A percentile compares a stretch with the other conserved stretches of the same genome.
phyloP scores from a whole-genome alignment of 2,113 vertebrate genomes.

The Thermophis baileyi region DNA sequence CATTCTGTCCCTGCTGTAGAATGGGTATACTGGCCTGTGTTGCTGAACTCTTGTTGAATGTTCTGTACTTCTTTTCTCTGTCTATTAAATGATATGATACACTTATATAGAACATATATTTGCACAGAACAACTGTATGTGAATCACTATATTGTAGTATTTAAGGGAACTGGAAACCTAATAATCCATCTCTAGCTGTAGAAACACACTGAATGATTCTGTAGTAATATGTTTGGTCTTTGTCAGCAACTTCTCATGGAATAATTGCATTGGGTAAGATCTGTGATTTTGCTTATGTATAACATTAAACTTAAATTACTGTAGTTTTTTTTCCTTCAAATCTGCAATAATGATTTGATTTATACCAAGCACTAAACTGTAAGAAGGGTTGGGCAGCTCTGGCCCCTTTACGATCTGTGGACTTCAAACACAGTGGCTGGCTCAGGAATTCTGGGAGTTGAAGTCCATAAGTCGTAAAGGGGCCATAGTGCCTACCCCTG shows the following conservation, averaged over 20 bases:
- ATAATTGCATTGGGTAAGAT: not conserved
- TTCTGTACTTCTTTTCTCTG: not conserved
- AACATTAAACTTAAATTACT: not conserved
- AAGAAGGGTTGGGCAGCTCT: not conserved
- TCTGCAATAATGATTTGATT: not conserved
- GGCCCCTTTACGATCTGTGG: not conserved
- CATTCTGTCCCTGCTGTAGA: not conserved
- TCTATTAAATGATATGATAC: not conserved
- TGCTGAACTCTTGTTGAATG: not conserved
- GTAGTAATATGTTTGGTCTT: not conserved
- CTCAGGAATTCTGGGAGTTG: not conserved
- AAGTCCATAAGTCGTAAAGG: not conserved
- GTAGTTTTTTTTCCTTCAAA: not conserved
- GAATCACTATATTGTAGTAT: not conserved
- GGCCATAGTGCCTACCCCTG: not conserved
- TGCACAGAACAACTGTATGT: not conserved
- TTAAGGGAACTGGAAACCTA: not conserved
- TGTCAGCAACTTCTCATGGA: not conserved
- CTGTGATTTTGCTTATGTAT: not conserved
- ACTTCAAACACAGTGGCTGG: not conserved
- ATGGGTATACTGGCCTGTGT: not conserved
- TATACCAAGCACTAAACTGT: not conserved
- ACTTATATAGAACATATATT: not conserved
- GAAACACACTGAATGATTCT: not conserved
- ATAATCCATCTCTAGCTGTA: not conserved